These are phyloP conservation scores for Oconnorella tubifera DNA, from an alignment of 2,888 invertebrate species.

Conservation along the genomic window DNA sequence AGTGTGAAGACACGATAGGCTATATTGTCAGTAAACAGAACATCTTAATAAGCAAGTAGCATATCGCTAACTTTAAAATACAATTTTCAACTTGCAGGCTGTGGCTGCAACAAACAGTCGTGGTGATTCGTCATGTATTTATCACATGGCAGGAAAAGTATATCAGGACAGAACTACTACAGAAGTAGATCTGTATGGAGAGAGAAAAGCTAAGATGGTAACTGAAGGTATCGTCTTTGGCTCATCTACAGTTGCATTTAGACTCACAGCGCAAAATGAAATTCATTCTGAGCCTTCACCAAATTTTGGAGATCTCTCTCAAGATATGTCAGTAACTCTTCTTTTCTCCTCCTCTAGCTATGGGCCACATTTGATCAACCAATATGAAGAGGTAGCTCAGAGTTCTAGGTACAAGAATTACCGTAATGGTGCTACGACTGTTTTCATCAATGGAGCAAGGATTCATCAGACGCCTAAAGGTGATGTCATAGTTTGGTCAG, in stretches of 20 bases:
- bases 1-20: too few species aligned
- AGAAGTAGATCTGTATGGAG: slow-evolving; percentile 48
- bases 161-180: slow-evolving; percentile 54
- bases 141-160: slow-evolving; percentile 54
- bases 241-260: slow-evolving; percentile 35
- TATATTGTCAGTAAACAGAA: too few species aligned
- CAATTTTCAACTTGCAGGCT: slow-evolving; percentile 30
- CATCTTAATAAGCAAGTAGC: too few species aligned
- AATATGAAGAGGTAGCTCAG: slow-evolving; percentile 48
- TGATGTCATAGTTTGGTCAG: slow-evolving; percentile 53
- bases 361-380: slow-evolving; percentile 48
- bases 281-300: slow-evolving; percentile 20
- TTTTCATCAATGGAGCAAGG: slow-evolving; percentile 52
- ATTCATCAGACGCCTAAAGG: slow-evolving; percentile 52
- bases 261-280: slow-evolving; percentile 25
- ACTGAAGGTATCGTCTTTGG: slow-evolving; percentile 44
- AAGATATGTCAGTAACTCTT: slow-evolving; percentile 49
- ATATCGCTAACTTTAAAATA: too few species aligned
- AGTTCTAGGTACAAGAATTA: slow-evolving; percentile 48
- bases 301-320: slow-evolving; percentile 47
- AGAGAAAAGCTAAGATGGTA: slow-evolving; percentile 43
- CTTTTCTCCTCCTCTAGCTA: slow-evolving; percentile 48
- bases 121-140: slow-evolving; percentile 51
- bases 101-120: slow-evolving; percentile 51
- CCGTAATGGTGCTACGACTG: slow-evolving; percentile 45